Base-by-base conservation (phyloP, 2,888 invertebrate genomes). In the Drosophila nr. fundita region DNA sequence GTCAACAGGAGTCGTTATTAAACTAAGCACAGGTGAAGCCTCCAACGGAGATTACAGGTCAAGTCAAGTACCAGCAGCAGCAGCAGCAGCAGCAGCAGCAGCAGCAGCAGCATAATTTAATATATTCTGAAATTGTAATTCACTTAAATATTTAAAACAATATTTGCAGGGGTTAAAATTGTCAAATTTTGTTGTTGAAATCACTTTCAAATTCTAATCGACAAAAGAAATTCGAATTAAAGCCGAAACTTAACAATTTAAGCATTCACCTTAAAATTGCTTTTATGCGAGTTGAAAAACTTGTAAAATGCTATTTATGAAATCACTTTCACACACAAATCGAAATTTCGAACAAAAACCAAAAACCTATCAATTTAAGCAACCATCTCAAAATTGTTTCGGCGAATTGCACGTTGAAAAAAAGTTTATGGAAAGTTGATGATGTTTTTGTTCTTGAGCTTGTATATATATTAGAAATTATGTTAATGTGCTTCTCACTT, bases 1-100 rank as follows among this genome's bases (percentile, higher is more conserved):
- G 59, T 29, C 70, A 75, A 32, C 82, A 89, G 70, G 80, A 87
- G 48, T 83, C 83, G 7, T 61, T 73, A 24, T 38, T 84, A 57
- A 88, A 84, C 68, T 84, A 40, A 58, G 30, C 8, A 40, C 57
- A 53, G 24, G 42, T 10, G 15, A 30, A 27, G 52, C 15, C 40
- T 45, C 50, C 65, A 73, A 24, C 66, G 84, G 89, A 85, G 77
- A 73, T 79, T 85, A 85, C 84, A 85, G 84, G 89, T 45, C 45
- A 73, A 83, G 67, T 59, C 68, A 48, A 68, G 42, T 57, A 42
- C 18, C 8, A 54, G 55, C 53, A 50, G 65, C 38, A 49, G 53
- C 61, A 24, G 24, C 24, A 24, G 24, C 24, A 24, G 24, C 24
- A 24, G 24, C 24, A 24, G 24, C 24, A 24, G 24, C 24, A 24